Evolutionary conservation across 2,888 invertebrate genomes (phyloP).

Genomic region (Drosophila basisetae): DNA sequence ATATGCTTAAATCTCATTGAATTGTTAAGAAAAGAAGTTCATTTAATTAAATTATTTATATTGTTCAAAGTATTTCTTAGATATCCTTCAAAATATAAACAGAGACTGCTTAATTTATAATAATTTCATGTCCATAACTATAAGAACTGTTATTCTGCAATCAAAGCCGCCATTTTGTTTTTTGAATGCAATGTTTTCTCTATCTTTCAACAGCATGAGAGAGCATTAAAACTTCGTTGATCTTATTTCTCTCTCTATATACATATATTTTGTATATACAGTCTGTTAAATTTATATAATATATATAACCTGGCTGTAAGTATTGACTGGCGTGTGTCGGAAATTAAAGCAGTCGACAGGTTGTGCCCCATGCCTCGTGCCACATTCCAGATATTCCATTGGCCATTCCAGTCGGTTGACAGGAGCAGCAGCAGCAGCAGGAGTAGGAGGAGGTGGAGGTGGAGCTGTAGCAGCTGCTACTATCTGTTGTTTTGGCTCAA

Average conservation of each 20-base stretch:
- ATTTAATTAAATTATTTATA: neutral
- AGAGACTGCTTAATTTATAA: neutral
- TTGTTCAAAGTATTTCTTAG: no score
- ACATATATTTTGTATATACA: neutral
- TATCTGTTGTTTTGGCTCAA: slow-evolving; percentile 54
- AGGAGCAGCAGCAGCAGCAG: slow-evolving; percentile 18
- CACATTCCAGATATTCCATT: slow-evolving; percentile 9
- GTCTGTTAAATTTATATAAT: neutral
- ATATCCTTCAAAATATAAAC: neutral
- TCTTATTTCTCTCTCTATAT: neutral
- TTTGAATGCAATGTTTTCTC: neutral
- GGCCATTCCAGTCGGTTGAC: slow-evolving; percentile 27
- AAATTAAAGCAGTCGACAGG: slow-evolving; percentile 64
- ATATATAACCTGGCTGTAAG: slow-evolving; percentile 23
- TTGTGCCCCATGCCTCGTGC: slow-evolving; percentile 14
- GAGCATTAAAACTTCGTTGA: slow-evolving; percentile 1
- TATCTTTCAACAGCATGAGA: neutral
- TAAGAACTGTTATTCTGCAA: neutral
- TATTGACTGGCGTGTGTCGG: slow-evolving; percentile 54
- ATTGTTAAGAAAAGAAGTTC: neutral
- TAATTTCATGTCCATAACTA: neutral
- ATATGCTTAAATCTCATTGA: neutral
- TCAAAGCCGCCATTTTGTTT: neutral
- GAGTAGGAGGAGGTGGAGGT: neutral
- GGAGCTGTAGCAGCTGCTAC: slow-evolving; percentile 6